Base-by-base conservation (phyloP, 2,113 vertebrate species). In the Oreochromis spilurus region DNA sequence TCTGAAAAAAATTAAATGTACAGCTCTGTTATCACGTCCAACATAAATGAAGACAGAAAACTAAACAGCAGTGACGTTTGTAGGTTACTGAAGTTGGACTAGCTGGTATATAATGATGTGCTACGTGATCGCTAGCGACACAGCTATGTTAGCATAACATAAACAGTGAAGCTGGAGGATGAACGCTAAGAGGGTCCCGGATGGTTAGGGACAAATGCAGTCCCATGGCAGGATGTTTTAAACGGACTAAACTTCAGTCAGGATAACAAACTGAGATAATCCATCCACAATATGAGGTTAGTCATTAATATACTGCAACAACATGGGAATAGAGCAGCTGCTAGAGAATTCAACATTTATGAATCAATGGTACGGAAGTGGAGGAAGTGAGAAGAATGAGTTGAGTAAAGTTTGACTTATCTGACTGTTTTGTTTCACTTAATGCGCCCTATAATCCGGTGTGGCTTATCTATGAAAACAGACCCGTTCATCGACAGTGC, bases 281-380 rank as follows among this genome's bases (percentile, higher is more conserved):
- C 50, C 50, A 52, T 52, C 50, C 50, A n/a, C 50, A 52, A 52
- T n/a, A n/a, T 0, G 50, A 52, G 24, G 26, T 58, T 58, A 58
- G 55, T 58, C 26, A 58, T 58, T 58, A 58, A 58, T 58, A 58
- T 31, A 58, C 14, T 17, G 26, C 26, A 9, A 58, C 55, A 31
- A 58, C 0, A 31, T 9, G 55, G 26, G 13, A 58, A 58, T 29
- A 16, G 13, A 5, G 7, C 55, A 58, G 26, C 55, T 58, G 14
- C 1, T 0, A 17, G 55, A 31, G 26, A 17, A 58, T 58, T 58
- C 55, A 29, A 16, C 26, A 58, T 16, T 29, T 0, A 58, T 31
- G 4, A 58, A 58, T 31, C 57, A 58, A 58, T 17, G 57, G 7
- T 31, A 58, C 0, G 0, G 14, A 58, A 58, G 0, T 31, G 8